Conservation (phyloP, 2,797 vertebrate species). For the Pangasius djambal region DNA sequence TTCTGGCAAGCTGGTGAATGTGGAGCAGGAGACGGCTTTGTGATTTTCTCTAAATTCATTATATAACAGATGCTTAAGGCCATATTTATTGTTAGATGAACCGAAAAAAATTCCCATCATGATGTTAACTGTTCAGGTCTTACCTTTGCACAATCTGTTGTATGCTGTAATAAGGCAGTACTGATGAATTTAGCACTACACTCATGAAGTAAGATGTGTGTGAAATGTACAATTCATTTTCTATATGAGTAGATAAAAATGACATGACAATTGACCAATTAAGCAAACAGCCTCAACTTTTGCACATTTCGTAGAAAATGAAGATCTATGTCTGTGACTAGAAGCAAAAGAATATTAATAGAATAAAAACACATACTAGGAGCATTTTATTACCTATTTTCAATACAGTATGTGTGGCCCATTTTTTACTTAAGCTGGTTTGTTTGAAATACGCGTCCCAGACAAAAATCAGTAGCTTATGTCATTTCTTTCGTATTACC, state of each 20-base stretch:
- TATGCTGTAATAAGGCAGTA: not conserved
- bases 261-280: not conserved
- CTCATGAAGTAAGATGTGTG: not conserved
- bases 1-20: conserved; percentile 56
- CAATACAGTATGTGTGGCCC: not conserved
- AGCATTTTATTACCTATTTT: not conserved
- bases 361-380: not conserved
- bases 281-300: not conserved
- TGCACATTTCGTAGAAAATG: not conserved
- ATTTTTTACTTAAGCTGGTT: not conserved
- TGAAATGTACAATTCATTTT: not conserved
- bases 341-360: not conserved
- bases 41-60: conserved; percentile 54
- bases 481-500: not conserved
- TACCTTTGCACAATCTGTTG: not conserved
- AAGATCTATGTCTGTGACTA: not conserved
- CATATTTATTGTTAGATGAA: conserved; percentile 4
- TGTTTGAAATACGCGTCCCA: not conserved
- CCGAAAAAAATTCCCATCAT: not conserved
- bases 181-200: not conserved
- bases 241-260: not conserved
- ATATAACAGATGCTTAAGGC: conserved; percentile 4
- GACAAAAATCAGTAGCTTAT: not conserved
- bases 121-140: not conserved
- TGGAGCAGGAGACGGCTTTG: conserved; percentile 74